phyloP scores from a whole-genome alignment of 2,888 invertebrate species.

The Drosophila mulleri region DNA sequence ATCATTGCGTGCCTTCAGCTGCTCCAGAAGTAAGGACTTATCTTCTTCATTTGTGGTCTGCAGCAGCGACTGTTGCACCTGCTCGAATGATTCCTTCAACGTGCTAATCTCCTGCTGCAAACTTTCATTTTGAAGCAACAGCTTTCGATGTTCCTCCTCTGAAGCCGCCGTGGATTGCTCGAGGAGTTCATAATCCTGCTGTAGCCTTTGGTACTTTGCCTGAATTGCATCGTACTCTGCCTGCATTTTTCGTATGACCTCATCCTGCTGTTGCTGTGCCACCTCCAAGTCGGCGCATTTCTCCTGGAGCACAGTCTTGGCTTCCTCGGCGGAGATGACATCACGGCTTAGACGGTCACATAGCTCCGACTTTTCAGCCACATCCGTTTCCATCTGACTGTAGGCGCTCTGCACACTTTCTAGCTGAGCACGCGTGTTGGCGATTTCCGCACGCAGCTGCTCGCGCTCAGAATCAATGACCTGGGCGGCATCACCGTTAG shows the following conservation, averaged over 20 bases:
- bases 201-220: slow-evolving; percentile 71
- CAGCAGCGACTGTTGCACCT: slow-evolving; percentile 65
- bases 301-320: slow-evolving; percentile 66
- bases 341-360: slow-evolving; percentile 65
- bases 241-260: slow-evolving; percentile 66
- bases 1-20: slow-evolving; percentile 45
- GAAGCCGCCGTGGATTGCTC: slow-evolving; percentile 55
- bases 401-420: slow-evolving; percentile 63
- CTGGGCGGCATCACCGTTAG: slow-evolving; percentile 12
- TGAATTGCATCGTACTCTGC: slow-evolving; percentile 70
- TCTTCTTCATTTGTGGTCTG: slow-evolving; percentile 29
- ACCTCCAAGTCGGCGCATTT: slow-evolving; percentile 68
- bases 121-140: slow-evolving; percentile 71
- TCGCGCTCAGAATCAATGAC: slow-evolving; percentile 61
- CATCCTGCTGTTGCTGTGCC: slow-evolving; percentile 50
- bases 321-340: slow-evolving; percentile 53
- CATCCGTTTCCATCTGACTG: slow-evolving; percentile 53
- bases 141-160: slow-evolving; percentile 53
- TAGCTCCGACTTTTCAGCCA: slow-evolving; percentile 55
- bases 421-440: slow-evolving; percentile 55
- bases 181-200: slow-evolving; percentile 68
- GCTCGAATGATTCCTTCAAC: slow-evolving; percentile 66
- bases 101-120: slow-evolving; percentile 70
- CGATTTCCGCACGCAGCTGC: slow-evolving; percentile 65
- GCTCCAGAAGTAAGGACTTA: neutral